Conservation (phyloP, 2,888 invertebrate genomes). For the Tipula vernalis region DNA sequence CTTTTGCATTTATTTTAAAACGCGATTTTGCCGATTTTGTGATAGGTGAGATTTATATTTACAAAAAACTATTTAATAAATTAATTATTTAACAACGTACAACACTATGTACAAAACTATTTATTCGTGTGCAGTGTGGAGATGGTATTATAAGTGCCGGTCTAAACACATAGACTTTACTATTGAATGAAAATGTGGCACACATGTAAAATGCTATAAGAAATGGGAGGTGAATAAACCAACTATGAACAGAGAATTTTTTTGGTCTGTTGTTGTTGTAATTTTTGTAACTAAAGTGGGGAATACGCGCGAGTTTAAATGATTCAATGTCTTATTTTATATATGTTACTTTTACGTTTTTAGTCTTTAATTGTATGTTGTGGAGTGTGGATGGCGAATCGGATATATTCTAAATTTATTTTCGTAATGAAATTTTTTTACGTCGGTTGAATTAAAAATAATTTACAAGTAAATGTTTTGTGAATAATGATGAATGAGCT, state of each 20-base stretch:
- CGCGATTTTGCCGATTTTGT: background rate
- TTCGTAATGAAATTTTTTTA: background rate
- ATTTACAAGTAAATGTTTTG: background rate
- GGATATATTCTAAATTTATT: background rate
- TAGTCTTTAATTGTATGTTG: background rate
- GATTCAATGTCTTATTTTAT: background rate
- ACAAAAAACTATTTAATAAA: background rate
- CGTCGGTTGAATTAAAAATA: background rate
- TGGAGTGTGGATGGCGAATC: background rate
- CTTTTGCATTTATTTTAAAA: background rate
- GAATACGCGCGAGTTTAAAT: background rate
- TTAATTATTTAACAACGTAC: background rate
- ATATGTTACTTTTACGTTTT: background rate
- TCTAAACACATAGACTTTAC: background rate
- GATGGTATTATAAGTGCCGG: background rate
- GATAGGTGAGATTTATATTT: background rate
- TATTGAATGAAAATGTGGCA: background rate
- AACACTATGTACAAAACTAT: background rate
- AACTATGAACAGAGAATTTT: background rate
- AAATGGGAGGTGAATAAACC: background rate
- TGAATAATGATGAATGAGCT: background rate
- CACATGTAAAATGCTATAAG: too few relatives aligned
- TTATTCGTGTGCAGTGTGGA: background rate
- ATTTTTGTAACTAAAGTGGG: background rate
- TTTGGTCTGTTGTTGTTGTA: too few relatives aligned